Evolutionary conservation across 2,888 invertebrate species (phyloP), one percentile per base, ranked within the genome.

Genomic region (Lamellibrachia satsuma): DNA sequence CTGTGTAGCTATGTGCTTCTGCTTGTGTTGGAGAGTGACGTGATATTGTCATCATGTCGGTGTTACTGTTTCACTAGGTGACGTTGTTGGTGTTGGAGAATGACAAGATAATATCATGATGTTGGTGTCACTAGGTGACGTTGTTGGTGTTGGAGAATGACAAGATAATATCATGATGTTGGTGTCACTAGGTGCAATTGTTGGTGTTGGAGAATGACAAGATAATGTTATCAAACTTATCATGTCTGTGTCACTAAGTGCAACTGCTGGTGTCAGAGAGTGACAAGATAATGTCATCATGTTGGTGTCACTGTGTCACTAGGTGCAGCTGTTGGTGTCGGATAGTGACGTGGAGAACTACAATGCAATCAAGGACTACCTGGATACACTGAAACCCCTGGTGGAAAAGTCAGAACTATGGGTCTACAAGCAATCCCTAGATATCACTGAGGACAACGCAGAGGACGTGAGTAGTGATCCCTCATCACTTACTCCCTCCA

Each of bases 371-470:
- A 99, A 99, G 96, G 97, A 98, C 0, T 99, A 99, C 97, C 97
- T 99, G 94, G 99, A 99, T 96, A 98, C 97, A 92, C 97, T 99
- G 93, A 97, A 99, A 7, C 98, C 99, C 96, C 98, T 99, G 95
- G 99, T 99, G 0, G 99, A 99, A 97, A 99, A 99, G 96, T 99
- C 99, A 0, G 99, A 99, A 96, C 97, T 99, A 90, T 99, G 99
- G 99, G 99, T 99, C 4, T 99, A 98, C 97, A 99, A 99, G 93
- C 91, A 92, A 57, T 75, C 22, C 1, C 15, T 75, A n/a, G 75
- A 75, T n/a, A 75, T 75, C 22, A 75, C 15, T 6, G 75, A 75
- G 75, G 75, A 75, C 75, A 75, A 75, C 22, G 75, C 75, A 75
- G 75, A 75, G n/a, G 75, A 75, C 22, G 75, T 75, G 75, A n/a